Percentiles rank a stretch among this genome's conserved stretches.
Evolutionary conservation across 2,888 invertebrate species (phyloP).

Genomic region (Noctuana brunneofusca): DNA sequence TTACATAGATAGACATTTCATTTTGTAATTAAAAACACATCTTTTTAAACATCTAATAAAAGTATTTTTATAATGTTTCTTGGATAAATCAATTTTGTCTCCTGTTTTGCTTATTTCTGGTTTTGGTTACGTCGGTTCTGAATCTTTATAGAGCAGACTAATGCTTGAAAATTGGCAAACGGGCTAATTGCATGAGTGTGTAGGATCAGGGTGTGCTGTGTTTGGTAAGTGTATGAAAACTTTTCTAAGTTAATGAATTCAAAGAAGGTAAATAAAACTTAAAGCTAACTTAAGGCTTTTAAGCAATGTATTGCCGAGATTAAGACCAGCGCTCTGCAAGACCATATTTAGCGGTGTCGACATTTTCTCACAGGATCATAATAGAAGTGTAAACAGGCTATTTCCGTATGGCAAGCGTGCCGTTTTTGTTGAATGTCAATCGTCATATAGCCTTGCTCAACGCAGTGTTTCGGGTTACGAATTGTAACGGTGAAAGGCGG

Average conservation of each 20-base stretch:
- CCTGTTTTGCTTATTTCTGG: too few species aligned
- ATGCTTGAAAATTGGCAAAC: too few species aligned
- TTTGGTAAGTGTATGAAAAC: too few species aligned
- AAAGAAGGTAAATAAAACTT: not conserved
- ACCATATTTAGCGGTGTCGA: conserved; percentile 13
- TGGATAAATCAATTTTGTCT: too few species aligned
- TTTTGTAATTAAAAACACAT: too few species aligned
- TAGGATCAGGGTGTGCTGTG: too few species aligned
- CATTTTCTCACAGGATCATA: conserved; percentile 32
- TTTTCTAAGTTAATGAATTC: not conserved
- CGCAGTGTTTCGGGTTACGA: conserved; percentile 70
- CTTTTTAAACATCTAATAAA: too few species aligned
- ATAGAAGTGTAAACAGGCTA: conserved; percentile 48
- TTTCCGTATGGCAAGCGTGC: conserved; percentile 68
- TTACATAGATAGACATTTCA: too few species aligned
- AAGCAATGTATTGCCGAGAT: not conserved
- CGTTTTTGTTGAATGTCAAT: conserved; percentile 79
- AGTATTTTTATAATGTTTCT: too few species aligned
- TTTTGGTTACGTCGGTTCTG: too few species aligned
- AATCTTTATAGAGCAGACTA: too few species aligned
- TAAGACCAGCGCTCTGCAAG: not conserved
- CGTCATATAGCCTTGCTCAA: conserved; percentile 78
- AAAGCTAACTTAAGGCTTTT: not conserved
- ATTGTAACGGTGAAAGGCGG: conserved; percentile 65
- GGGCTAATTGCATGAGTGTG: too few species aligned